phyloP scores from a whole-genome alignment of 2,113 vertebrate species.

The Gasterosteus nipponicus region DNA sequence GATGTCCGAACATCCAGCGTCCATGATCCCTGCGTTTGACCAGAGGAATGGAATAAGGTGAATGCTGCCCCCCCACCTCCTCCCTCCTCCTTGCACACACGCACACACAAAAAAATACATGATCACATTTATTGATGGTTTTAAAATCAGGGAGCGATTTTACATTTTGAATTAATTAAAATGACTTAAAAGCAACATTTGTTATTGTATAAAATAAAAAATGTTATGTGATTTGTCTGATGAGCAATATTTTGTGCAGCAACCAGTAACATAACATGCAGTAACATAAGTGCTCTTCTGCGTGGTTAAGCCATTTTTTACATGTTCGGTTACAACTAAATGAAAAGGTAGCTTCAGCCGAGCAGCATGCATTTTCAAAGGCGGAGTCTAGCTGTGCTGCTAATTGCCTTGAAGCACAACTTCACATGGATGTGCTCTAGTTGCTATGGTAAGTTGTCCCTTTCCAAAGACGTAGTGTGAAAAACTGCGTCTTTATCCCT shows the following conservation, averaged over 20 bases:
- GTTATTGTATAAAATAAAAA: background rate
- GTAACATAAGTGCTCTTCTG: background rate
- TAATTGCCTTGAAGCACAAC: conserved; percentile 25
- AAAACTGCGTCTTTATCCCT: background rate
- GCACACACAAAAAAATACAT: background rate
- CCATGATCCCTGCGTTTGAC: conserved; percentile 99
- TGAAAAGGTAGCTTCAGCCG: conserved; percentile 1
- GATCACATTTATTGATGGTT: background rate
- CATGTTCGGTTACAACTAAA: background rate
- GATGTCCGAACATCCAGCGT: conserved; percentile 98
- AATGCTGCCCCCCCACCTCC: conserved; percentile 43
- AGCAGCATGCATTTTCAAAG: conserved; percentile 26
- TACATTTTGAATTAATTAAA: too few species aligned
- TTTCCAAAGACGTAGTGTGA: conserved; percentile 37
- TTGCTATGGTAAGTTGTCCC: conserved; percentile 48
- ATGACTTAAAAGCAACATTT: too few species aligned
- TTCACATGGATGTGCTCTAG: conserved; percentile 26
- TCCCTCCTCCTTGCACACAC: background rate
- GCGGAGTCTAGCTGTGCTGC: background rate
- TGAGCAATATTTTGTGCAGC: background rate
- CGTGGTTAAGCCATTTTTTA: background rate
- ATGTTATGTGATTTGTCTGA: background rate
- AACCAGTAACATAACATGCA: background rate
- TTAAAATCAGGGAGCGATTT: background rate
- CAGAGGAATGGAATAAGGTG: conserved; percentile 99